Conservation (phyloP, 2,113 vertebrate species). For the Cynopterus brachyotis region DNA sequence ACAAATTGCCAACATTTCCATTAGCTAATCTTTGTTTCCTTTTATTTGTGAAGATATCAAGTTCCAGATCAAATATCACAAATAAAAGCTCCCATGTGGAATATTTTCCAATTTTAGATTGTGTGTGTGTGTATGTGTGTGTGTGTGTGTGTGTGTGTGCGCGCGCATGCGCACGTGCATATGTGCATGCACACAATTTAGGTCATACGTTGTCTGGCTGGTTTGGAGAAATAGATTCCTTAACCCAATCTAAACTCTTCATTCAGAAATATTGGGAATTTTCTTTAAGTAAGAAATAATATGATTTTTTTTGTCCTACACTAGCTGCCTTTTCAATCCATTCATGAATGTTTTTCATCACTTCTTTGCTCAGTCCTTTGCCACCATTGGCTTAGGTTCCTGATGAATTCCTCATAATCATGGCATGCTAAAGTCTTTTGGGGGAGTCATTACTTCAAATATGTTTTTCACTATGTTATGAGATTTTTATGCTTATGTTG, state of each 20-base stretch:
- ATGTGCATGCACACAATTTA: too few relatives aligned
- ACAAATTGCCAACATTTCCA: background rate
- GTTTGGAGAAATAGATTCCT: background rate
- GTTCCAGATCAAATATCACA: background rate
- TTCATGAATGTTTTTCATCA: background rate
- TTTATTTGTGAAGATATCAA: background rate
- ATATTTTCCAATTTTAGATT: background rate
- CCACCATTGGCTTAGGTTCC: slow-evolving; percentile 69
- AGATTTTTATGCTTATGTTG: slow-evolving; percentile 48
- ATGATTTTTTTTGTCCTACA: slow-evolving; percentile 7
- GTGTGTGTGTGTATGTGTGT: background rate
- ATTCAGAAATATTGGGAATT: background rate
- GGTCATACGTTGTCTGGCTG: background rate
- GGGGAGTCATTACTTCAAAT: slow-evolving; percentile 80
- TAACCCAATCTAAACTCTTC: background rate
- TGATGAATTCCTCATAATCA: slow-evolving; percentile 80
- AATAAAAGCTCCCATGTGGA: background rate
- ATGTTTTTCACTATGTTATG: slow-evolving; percentile 76
- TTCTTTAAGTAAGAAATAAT: background rate
- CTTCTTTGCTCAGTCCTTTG: background rate
- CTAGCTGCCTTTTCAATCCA: background rate
- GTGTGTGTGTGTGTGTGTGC: background rate
- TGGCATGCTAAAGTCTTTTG: slow-evolving; percentile 80
- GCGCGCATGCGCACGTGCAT: background rate
- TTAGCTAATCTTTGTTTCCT: background rate